Percentiles rank a stretch among this genome's conserved stretches.
phyloP scores from a whole-genome alignment of 2,888 invertebrate genomes.

The Calameuta pallipes region DNA sequence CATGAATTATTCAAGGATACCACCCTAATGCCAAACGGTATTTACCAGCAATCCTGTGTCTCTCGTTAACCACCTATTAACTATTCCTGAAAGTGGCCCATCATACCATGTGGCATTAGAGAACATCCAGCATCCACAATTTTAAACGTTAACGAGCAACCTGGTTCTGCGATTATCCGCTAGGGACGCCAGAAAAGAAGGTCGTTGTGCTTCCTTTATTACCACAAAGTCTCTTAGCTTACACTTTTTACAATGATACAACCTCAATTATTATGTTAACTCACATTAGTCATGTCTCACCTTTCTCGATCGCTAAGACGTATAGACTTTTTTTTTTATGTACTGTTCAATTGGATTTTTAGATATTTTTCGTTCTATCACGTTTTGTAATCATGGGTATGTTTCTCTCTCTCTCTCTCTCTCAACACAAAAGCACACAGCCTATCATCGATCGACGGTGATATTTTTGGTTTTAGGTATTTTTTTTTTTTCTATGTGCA shows the following conservation, averaged over 20 bases:
- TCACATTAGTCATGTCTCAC: constrained; percentile 57
- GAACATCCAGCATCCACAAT: constrained; percentile 44
- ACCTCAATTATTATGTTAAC: constrained; percentile 63
- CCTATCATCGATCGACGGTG: constrained; percentile 59
- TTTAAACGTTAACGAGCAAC: constrained; percentile 48
- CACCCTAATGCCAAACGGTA: constrained; percentile 40
- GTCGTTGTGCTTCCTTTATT: constrained; percentile 28
- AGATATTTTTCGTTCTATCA: constrained; percentile 38
- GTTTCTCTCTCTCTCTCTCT: constrained; percentile 20
- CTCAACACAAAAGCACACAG: constrained; percentile 62
- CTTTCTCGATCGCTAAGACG: constrained; percentile 63
- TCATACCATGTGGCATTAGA: no score
- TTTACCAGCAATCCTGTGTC: no score
- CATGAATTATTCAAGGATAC: constrained; percentile 45
- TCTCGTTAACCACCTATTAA: no score
- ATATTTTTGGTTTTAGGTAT: constrained; percentile 42
- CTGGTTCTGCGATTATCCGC: constrained; percentile 27
- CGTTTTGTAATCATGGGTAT: constrained; percentile 58
- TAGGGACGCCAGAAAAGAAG: constrained; percentile 27
- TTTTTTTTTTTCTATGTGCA: constrained; percentile 50
- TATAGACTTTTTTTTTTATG: constrained; percentile 35
- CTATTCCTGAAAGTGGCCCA: no score
- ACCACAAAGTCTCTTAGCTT: constrained; percentile 36
- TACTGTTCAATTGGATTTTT: constrained; percentile 41
- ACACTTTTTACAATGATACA: constrained; percentile 50